Conservation (phyloP, 92 coral and sea anemone genomes). For the Zoanthus gigantus region DNA sequence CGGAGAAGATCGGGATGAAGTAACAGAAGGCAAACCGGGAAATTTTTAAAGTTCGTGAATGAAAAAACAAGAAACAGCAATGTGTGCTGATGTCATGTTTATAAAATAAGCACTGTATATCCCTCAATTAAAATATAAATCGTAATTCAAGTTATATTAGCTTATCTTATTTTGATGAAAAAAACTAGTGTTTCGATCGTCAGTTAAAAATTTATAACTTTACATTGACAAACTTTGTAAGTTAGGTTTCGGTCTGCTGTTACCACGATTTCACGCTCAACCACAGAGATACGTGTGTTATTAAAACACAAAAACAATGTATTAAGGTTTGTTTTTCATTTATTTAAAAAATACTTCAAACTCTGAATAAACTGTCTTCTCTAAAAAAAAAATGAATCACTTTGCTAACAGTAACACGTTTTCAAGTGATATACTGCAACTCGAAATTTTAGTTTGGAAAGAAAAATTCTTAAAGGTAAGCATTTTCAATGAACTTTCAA, state of each 20-base stretch:
- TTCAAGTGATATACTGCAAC: background rate
- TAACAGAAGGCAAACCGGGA: too few relatives aligned
- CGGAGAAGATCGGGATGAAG: too few relatives aligned
- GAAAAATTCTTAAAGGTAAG: background rate
- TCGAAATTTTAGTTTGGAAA: background rate
- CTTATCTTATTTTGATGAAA: background rate
- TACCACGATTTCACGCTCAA: background rate
- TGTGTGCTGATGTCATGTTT: too few relatives aligned
- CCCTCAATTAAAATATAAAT: too few relatives aligned
- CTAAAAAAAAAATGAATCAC: background rate
- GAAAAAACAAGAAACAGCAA: too few relatives aligned
- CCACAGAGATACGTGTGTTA: background rate
- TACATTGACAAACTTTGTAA: background rate
- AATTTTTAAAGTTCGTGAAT: too few relatives aligned
- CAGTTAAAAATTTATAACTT: background rate
- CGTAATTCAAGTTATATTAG: background rate
- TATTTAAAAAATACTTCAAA: background rate
- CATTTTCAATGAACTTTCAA: background rate
- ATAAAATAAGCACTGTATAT: too few relatives aligned
- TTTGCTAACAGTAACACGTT: background rate
- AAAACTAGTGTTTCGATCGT: background rate
- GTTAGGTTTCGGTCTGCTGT: background rate
- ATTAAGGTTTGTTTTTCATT: background rate
- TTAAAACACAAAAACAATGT: background rate
- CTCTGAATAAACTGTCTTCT: background rate